Evolutionary conservation across 2,888 invertebrate species (phyloP).

Genomic region (Habrosyne pyritoides): DNA sequence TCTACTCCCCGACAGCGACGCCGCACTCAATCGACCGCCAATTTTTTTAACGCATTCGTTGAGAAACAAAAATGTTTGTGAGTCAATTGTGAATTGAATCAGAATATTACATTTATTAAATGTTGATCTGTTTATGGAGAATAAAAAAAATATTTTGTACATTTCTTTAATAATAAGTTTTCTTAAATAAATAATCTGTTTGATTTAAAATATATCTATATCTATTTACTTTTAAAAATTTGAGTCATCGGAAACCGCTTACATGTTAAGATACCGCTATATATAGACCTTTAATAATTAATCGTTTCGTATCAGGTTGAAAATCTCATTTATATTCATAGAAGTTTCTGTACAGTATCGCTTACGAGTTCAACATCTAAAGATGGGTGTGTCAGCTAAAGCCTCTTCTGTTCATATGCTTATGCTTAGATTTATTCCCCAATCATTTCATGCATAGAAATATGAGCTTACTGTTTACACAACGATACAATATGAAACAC

Average conservation of each 20-base stretch:
- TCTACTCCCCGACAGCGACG: slow-evolving; percentile 42
- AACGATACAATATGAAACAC: not conserved
- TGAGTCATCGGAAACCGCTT: not conserved
- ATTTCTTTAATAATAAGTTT: not conserved
- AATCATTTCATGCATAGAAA: slow-evolving; percentile 1
- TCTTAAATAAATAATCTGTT: not conserved
- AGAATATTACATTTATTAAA: not conserved
- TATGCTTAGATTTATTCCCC: not conserved
- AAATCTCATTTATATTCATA: slow-evolving; percentile 5
- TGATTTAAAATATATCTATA: too few relatives aligned
- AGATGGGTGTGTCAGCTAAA: not conserved
- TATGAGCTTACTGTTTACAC: not conserved
- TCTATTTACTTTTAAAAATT: not conserved
- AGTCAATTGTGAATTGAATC: slow-evolving; percentile 22
- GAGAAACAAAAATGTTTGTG: slow-evolving; percentile 47
- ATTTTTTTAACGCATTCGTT: slow-evolving; percentile 64
- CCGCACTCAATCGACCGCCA: slow-evolving; percentile 77
- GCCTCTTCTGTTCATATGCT: not conserved
- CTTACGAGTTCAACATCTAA: not conserved
- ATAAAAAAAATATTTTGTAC: not conserved
- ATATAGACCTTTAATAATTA: not conserved
- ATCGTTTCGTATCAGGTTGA: not conserved
- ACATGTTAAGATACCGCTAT: not conserved
- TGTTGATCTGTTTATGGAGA: not conserved
- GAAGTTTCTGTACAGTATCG: slow-evolving; percentile 2